phyloP scores from a whole-genome alignment of 2,888 invertebrate genomes.

The Anoplius nigerrimus region DNA sequence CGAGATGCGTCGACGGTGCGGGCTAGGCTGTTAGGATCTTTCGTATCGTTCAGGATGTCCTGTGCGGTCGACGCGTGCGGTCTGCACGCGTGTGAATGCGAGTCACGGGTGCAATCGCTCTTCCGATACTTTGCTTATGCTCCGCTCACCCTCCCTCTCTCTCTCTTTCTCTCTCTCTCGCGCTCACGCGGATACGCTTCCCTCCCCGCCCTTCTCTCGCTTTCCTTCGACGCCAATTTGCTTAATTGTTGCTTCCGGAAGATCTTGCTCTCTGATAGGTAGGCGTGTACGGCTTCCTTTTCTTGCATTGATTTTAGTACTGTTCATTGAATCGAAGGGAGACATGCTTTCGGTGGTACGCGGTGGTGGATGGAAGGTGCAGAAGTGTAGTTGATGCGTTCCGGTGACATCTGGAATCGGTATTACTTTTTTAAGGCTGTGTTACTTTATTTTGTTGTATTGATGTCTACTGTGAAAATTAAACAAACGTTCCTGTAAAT shows the following conservation, averaged over 20 bases:
- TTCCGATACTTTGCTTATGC: constrained; percentile 48
- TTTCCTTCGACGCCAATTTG: constrained; percentile 54
- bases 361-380: too few relatives aligned
- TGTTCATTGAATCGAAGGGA: too few relatives aligned
- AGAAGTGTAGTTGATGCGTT: too few relatives aligned
- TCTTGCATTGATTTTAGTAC: too few relatives aligned
- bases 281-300: too few relatives aligned
- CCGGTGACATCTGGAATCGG: too few relatives aligned
- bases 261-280: neutral
- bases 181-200: neutral
- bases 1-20: constrained; percentile 26
- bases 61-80: constrained; percentile 66
- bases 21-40: constrained; percentile 48
- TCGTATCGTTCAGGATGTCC: constrained; percentile 71
- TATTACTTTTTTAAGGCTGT: too few relatives aligned
- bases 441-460: too few relatives aligned
- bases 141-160: too few relatives aligned
- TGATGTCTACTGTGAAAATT: too few relatives aligned
- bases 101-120: constrained; percentile 56
- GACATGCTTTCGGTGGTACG: too few relatives aligned
- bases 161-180: neutral
- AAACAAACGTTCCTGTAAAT: too few relatives aligned
- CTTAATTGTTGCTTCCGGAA: constrained; percentile 64
- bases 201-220: neutral
- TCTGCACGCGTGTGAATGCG: constrained; percentile 53